Conservation (phyloP, 2,888 invertebrate species). For the Oxycera nigricornis region DNA sequence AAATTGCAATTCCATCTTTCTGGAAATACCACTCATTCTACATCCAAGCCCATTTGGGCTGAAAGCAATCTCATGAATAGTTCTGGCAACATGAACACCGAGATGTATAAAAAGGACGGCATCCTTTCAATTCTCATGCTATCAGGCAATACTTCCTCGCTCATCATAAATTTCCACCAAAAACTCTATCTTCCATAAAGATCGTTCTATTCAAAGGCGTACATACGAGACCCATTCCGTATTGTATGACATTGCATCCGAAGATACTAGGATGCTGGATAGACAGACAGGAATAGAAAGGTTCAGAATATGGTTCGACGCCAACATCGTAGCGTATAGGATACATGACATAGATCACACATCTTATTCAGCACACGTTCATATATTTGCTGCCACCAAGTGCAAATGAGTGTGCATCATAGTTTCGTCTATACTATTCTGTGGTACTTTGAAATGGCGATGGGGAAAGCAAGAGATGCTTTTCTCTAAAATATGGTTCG, state of each 20-base stretch:
- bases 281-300: conserved; percentile 1
- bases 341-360: conserved; percentile 31
- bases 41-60: neutral
- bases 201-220: conserved; percentile 23
- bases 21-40: neutral
- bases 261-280: no score
- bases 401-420: conserved; percentile 35
- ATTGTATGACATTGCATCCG: neutral
- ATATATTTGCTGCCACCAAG: conserved; percentile 26
- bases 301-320: neutral
- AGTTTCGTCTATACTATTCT: conserved; percentile 8
- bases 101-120: neutral
- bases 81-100: neutral
- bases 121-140: conserved; percentile 25
- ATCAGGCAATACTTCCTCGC: conserved; percentile 19
- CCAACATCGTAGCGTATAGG: neutral
- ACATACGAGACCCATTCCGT: neutral
- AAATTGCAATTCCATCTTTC: no score
- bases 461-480: no score
- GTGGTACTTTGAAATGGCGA: no score
- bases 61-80: conserved; percentile 1
- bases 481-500: no score
- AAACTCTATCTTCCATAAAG: conserved; percentile 31
- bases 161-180: conserved; percentile 19
- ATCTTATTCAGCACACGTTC: conserved; percentile 20